Evolutionary conservation across 1,140 invertebrate genomes (phyloP).

Genomic region (Telenomus remus): DNA sequence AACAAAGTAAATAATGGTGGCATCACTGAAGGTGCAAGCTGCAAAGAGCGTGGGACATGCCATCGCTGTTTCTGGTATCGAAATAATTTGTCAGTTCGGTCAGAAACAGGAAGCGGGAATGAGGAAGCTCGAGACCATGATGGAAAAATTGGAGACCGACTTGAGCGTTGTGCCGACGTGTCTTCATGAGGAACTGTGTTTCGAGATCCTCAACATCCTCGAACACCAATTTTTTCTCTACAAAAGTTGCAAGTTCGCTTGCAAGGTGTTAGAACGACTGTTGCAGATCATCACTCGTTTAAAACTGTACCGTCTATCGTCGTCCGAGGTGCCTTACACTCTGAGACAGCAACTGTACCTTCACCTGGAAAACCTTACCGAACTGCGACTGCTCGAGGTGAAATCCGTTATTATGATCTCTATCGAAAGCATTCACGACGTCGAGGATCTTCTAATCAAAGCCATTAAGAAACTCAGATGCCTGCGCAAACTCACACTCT

Average conservation of each 20-base stretch:
- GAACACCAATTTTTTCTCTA: conserved; percentile 22
- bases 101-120: background rate
- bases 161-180: background rate
- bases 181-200: conserved; percentile 17
- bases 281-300: conserved; percentile 13
- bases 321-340: conserved; percentile 17
- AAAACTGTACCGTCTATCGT: conserved; percentile 9
- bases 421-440: background rate
- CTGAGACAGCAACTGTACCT: conserved; percentile 10
- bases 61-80: background rate
- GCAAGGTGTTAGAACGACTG: conserved; percentile 3
- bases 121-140: background rate
- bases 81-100: background rate
- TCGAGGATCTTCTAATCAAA: conserved; percentile 5
- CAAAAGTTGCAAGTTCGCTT: conserved; percentile 6
- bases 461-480: conserved; percentile 1
- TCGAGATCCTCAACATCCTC: conserved; percentile 19
- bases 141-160: background rate
- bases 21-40: conserved; percentile 8
- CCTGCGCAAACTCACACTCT: conserved; percentile 18
- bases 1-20: background rate
- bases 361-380: conserved; percentile 18
- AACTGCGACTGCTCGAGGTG: conserved; percentile 8
- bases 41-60: conserved; percentile 8
- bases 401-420: conserved; percentile 21